Conservation (phyloP, 2,797 vertebrate genomes). For the Mormyrops attenuatus region DNA sequence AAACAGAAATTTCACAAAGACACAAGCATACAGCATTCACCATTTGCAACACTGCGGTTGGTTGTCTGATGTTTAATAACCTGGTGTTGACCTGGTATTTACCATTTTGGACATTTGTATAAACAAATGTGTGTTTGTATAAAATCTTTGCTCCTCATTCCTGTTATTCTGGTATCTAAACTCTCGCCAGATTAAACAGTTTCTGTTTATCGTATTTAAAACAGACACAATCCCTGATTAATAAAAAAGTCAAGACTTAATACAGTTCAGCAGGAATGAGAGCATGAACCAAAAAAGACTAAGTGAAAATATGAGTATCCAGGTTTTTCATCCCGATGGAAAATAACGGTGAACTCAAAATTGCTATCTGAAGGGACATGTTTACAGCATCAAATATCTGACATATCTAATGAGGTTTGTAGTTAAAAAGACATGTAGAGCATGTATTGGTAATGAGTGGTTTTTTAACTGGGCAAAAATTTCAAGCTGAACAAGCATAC, state of each 20-base stretch:
- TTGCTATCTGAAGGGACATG: not conserved
- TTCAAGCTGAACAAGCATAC: constrained; percentile 19
- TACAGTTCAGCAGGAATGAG: not conserved
- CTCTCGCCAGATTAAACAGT: no score
- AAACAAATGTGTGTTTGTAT: not conserved
- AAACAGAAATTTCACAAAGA: not conserved
- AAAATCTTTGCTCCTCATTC: not conserved
- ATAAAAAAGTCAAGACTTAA: not conserved
- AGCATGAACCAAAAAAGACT: not conserved
- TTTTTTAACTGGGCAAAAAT: constrained; percentile 24
- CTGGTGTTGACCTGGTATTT: not conserved
- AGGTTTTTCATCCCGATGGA: not conserved
- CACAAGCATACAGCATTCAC: not conserved
- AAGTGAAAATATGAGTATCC: not conserved
- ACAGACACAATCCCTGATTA: not conserved
- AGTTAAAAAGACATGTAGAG: not conserved
- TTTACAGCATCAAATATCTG: not conserved
- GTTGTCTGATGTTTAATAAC: not conserved
- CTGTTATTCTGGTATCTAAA: not conserved
- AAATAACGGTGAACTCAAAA: not conserved
- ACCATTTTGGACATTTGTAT: not conserved
- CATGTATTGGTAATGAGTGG: not conserved
- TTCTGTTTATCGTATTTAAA: not conserved
- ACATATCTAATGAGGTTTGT: not conserved
- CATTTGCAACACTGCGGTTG: not conserved